These are phyloP conservation scores for Muscicapa striata DNA, from an alignment of 2,797 vertebrate genomes.

Conservation along the genomic window DNA sequence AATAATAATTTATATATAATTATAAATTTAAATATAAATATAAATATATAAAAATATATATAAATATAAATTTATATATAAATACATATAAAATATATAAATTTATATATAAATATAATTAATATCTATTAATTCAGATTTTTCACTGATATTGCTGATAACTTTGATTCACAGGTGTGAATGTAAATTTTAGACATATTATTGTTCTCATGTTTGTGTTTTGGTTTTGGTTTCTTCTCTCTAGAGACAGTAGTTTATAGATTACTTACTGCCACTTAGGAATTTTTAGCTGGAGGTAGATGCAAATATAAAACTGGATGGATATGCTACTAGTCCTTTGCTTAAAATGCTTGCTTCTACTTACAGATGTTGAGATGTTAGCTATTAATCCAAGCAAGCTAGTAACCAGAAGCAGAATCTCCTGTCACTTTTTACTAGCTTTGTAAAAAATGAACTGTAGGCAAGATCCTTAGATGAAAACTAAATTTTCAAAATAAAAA, in stretches of 20 bases:
- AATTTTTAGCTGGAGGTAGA: background rate
- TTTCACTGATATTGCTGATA: background rate
- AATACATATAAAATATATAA: too few species aligned
- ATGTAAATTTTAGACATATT: background rate
- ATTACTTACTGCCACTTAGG: background rate
- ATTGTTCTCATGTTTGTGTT: background rate
- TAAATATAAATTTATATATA: too few species aligned
- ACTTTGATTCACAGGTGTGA: background rate
- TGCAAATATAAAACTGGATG: background rate
- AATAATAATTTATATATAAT: too few species aligned
- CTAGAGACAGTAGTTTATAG: background rate
- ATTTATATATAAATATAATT: background rate
- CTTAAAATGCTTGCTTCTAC: background rate
- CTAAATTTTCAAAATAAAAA: constrained; percentile 10
- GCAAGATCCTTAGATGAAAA: background rate
- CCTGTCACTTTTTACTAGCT: background rate
- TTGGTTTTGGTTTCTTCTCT: background rate
- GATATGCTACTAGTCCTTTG: background rate
- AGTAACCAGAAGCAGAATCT: background rate
- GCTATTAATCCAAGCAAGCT: background rate
- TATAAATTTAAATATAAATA: too few species aligned
- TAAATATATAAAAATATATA: too few species aligned
- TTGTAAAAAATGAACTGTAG: background rate
- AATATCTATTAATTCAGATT: background rate
- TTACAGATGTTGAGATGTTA: background rate